Evolutionary conservation across 1,140 invertebrate genomes (phyloP).

Genomic region (Popillia japonica): DNA sequence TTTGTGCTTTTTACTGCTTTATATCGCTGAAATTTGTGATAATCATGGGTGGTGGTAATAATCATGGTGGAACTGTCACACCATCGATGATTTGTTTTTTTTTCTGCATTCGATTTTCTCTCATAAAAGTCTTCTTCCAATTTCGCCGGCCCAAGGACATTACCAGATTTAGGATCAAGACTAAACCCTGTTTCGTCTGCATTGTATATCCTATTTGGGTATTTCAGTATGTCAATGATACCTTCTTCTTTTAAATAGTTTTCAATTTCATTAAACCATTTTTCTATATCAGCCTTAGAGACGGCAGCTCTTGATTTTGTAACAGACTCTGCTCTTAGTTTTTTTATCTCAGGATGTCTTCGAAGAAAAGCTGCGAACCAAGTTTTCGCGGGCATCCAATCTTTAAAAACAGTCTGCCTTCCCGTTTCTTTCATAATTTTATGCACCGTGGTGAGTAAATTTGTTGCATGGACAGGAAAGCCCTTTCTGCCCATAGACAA

Average conservation of each 20-base stretch:
- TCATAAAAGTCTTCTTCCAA: slow-evolving; percentile 18
- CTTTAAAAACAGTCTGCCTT: too few species aligned
- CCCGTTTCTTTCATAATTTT: too few species aligned
- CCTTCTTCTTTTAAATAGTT: slow-evolving; percentile 1
- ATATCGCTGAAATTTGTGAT: too few species aligned
- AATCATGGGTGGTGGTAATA: too few species aligned
- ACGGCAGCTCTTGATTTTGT: neutral
- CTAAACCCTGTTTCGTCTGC: slow-evolving; percentile 10
- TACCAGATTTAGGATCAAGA: slow-evolving; percentile 11
- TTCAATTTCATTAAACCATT: slow-evolving; percentile 12
- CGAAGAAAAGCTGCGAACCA: too few species aligned
- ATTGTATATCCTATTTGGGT: slow-evolving; percentile 20
- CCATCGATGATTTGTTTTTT: too few species aligned
- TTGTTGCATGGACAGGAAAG: neutral
- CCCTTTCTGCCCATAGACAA: neutral
- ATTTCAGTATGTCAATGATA: neutral
- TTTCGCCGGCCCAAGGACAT: neutral
- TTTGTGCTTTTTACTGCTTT: too few species aligned
- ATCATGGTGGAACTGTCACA: too few species aligned
- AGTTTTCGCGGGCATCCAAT: too few species aligned
- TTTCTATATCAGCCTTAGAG: neutral
- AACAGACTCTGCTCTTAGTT: too few species aligned
- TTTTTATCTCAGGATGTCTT: too few species aligned
- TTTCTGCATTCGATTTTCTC: neutral
- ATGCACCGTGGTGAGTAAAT: neutral